Evolutionary conservation across 2,888 invertebrate genomes (phyloP).

Genomic region (Nomada fucata): DNA sequence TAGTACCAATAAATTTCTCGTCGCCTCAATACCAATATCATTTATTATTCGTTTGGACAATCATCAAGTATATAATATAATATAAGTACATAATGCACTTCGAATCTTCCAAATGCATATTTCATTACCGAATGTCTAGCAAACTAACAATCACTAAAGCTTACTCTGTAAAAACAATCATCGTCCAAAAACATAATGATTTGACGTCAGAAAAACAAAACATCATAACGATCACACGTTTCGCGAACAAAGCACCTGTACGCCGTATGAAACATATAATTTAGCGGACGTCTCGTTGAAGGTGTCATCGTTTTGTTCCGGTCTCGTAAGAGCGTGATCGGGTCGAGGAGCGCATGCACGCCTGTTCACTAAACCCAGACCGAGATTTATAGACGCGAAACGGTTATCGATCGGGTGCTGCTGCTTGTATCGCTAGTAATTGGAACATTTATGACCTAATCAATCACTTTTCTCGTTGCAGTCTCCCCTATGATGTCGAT

Average conservation of each 20-base stretch:
- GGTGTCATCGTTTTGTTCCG: slow-evolving; percentile 10
- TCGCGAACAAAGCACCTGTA: neutral
- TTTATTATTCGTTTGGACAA: too few species aligned
- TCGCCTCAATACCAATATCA: too few species aligned
- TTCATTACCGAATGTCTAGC: too few species aligned
- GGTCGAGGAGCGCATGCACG: slow-evolving; percentile 23
- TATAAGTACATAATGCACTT: too few species aligned
- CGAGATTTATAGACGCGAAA: slow-evolving; percentile 73
- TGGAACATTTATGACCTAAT: slow-evolving; percentile 80
- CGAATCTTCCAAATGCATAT: too few species aligned
- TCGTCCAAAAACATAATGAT: neutral
- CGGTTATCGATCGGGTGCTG: slow-evolving; percentile 71
- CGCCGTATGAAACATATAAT: neutral
- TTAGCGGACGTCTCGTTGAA: neutral
- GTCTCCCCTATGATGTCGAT: slow-evolving; percentile 97
- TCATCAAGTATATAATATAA: too few species aligned
- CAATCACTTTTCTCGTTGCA: slow-evolving; percentile 84
- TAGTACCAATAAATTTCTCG: too few species aligned
- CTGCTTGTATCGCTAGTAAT: slow-evolving; percentile 75
- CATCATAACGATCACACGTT: neutral
- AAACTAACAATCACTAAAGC: too few species aligned
- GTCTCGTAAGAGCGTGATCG: slow-evolving; percentile 18
- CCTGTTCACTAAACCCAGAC: slow-evolving; percentile 23
- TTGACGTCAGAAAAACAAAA: neutral
- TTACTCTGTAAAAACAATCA: neutral